These are phyloP conservation scores for Lasius platythorax DNA, from an alignment of 2,888 invertebrate species.

Conservation along the genomic window DNA sequence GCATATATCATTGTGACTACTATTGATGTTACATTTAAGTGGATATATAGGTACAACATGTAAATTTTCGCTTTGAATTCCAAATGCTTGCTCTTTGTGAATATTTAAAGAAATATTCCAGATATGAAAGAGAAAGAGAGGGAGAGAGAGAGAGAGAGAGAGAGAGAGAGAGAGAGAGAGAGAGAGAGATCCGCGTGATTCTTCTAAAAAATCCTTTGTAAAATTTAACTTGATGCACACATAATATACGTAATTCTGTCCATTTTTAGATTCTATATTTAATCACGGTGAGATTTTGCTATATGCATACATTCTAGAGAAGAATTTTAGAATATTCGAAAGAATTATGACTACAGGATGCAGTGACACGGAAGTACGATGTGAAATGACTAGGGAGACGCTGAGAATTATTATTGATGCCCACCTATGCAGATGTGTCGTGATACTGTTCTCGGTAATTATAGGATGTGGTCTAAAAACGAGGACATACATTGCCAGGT, in stretches of 20 bases:
- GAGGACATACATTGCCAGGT: not conserved
- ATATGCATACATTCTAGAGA: not conserved
- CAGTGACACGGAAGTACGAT: slow-evolving; percentile 38
- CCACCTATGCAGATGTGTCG: slow-evolving; percentile 8
- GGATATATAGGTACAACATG: not conserved
- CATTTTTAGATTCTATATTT: slow-evolving; percentile 10
- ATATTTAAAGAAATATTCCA: slow-evolving; percentile 31
- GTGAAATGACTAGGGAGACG: slow-evolving; percentile 8
- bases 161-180: too few species aligned
- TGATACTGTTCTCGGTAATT: slow-evolving; percentile 7
- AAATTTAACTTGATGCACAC: not conserved
- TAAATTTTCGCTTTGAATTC: slow-evolving; percentile 8
- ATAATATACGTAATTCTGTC: not conserved
- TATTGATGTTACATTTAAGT: slow-evolving; percentile 7
- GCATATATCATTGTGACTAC: not conserved
- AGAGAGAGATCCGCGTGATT: not conserved
- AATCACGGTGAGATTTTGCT: not conserved
- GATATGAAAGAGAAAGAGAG: not conserved
- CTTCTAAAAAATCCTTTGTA: not conserved
- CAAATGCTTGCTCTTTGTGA: slow-evolving; percentile 16
- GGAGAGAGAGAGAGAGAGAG: not conserved
- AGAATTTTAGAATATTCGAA: not conserved
- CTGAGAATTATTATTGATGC: slow-evolving; percentile 19
- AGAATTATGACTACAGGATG: slow-evolving; percentile 32
- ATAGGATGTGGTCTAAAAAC: slow-evolving; percentile 15